These are phyloP conservation scores for Calephelis virginiensis DNA, from an alignment of 1,140 invertebrate species.

Conservation along the genomic window DNA sequence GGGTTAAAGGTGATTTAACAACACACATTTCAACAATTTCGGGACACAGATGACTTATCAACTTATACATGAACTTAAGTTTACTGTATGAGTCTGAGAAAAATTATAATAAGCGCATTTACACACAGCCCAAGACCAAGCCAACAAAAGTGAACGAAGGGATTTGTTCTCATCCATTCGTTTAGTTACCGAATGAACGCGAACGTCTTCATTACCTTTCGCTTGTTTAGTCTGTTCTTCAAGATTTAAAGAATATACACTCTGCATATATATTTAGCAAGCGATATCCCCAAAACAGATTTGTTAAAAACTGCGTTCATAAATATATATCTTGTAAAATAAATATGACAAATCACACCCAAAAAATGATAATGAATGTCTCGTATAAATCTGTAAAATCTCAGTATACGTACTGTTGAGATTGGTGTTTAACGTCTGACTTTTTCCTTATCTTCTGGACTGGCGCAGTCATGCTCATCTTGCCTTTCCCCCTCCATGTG, in stretches of 20 bases:
- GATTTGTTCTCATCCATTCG: too few species aligned
- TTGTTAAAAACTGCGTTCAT: conserved; percentile 2
- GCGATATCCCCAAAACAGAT: conserved; percentile 14
- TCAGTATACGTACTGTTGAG: conserved; percentile 86
- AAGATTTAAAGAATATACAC: not conserved
- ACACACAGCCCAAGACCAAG: too few species aligned
- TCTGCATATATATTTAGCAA: conserved; percentile 11
- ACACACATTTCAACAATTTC: too few species aligned
- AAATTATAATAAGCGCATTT: too few species aligned
- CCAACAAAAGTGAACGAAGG: too few species aligned
- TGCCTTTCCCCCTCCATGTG: conserved; percentile 84
- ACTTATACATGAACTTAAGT: too few species aligned
- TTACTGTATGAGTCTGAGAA: too few species aligned
- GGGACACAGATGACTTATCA: too few species aligned
- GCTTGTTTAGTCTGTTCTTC: too few species aligned
- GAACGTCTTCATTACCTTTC: too few species aligned
- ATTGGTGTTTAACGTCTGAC: conserved; percentile 88
- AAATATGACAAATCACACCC: conserved; percentile 22
- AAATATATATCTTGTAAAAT: conserved; percentile 3
- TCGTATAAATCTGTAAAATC: conserved; percentile 38
- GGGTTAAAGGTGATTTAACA: too few species aligned
- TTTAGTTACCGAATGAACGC: too few species aligned
- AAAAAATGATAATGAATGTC: conserved; percentile 28
- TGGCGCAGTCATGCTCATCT: conserved; percentile 89
- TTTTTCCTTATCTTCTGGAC: conserved; percentile 90